phyloP scores from a whole-genome alignment of 2,888 invertebrate species.

The Harmothoe impar region DNA sequence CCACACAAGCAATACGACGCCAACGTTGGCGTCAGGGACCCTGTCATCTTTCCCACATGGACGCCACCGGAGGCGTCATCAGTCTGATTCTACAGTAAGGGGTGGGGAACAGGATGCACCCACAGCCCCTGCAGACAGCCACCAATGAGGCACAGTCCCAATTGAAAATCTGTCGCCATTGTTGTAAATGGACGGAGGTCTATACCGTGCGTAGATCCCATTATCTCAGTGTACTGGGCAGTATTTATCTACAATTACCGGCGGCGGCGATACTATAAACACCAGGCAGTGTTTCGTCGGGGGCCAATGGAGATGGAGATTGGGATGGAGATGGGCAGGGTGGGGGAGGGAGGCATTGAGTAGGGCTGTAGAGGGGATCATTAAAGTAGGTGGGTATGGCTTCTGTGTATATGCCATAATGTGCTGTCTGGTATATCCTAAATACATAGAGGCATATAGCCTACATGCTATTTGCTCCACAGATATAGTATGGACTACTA shows the following conservation, averaged over 20 bases:
- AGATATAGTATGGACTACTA: too few species aligned
- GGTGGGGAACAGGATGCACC: too few species aligned
- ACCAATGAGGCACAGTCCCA: neutral
- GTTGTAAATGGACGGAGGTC: neutral
- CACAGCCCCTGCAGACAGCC: too few species aligned
- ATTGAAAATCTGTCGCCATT: conserved; percentile 31
- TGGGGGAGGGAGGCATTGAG: neutral
- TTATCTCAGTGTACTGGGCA: neutral
- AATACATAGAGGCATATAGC: too few species aligned
- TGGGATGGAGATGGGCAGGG: neutral
- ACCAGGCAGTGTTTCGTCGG: neutral
- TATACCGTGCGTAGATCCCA: neutral
- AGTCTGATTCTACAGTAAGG: too few species aligned
- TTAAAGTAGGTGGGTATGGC: neutral
- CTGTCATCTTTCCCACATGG: too few species aligned
- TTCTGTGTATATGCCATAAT: too few species aligned
- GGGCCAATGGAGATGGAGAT: neutral
- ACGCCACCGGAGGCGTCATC: too few species aligned
- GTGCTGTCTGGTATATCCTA: too few species aligned
- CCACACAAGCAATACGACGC: too few species aligned
- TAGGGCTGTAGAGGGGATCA: neutral
- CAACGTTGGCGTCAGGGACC: too few species aligned
- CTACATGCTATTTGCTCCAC: too few species aligned
- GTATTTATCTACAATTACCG: conserved; percentile 35
- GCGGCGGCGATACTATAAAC: neutral